Evolutionary conservation across 2,888 invertebrate genomes (phyloP), one percentile per base, ranked within the genome.

Genomic region (Theretra japonica): DNA sequence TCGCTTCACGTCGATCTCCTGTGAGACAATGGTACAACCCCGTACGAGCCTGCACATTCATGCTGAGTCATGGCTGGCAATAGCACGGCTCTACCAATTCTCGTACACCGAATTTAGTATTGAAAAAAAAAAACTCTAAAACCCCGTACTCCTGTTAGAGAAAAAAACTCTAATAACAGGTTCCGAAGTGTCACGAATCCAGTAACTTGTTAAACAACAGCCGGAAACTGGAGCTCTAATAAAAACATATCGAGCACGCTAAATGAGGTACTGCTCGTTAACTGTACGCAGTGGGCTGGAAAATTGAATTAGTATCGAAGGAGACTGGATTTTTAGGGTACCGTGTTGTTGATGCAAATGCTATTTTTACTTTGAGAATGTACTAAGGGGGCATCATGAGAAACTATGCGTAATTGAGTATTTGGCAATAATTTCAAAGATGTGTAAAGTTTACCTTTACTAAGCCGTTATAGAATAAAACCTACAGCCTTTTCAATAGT

Each of bases 221-320:
- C 76, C 77, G 75, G 80, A 79, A 78, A 80, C 79, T 69, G 75
- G 75, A 71, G 74, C 75, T 74, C 79, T 80, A 79, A 82, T 84
- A 81, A 84, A 86, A 85, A 84, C 76, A 83, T 80, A 86, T 85
- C 79, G 83, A 83, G 81, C 80, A 82, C 79, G 80, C 78, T 84
- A 83, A 86, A 86, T 86, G 84, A 86, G 85, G 78, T 79, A 80
- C 79, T 82, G 80, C 85, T 88, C 87, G 88, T 89, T 88, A 88
- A 86, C 85, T 83, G 81, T 71, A 80, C 77, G 81, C 89, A 84
- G 83, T 87, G 83, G 80, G 71, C 85, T 81, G 79, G 85, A 83
- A 87, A 88, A 89, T 88, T 85, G 86, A 83, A 85, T 89, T 86
- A 88, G 87, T 85, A 82, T 84, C 83, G 82, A 80, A 85, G 83